Conservation (phyloP, 2,888 invertebrate genomes). For the Argyra leucocephala region DNA sequence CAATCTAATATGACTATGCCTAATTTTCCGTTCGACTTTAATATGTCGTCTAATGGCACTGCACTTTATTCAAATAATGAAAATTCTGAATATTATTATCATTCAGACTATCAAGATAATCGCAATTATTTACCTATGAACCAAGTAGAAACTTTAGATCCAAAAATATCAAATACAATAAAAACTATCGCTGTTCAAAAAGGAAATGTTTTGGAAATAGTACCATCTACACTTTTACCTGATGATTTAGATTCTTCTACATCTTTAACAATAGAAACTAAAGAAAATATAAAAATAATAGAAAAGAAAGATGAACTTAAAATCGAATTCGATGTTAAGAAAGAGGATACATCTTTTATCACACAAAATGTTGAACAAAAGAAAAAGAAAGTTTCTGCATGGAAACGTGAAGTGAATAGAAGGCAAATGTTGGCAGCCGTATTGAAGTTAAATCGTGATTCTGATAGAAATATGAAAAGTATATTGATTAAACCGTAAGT, state of each 20-base stretch:
- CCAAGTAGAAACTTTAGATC: background rate
- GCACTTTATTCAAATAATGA: background rate
- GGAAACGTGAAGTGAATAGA: conserved; percentile 32
- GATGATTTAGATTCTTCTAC: background rate
- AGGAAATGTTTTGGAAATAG: conserved; percentile 42
- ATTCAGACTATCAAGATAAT: background rate
- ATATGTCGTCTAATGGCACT: background rate
- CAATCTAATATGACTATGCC: background rate
- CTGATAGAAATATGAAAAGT: conserved; percentile 26
- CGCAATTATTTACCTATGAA: background rate
- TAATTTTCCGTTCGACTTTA: background rate
- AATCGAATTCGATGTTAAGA: background rate
- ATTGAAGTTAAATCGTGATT: conserved; percentile 28
- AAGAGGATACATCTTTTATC: background rate
- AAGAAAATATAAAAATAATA: background rate
- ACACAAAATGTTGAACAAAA: background rate
- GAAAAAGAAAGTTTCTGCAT: conserved; percentile 23
- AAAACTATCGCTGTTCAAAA: conserved; percentile 38
- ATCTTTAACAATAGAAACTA: background rate
- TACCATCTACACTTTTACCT: conserved; percentile 27
- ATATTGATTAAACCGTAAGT: conserved; percentile 25
- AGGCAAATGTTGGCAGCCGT: conserved; percentile 29
- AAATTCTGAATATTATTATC: background rate
- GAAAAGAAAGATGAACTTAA: background rate
- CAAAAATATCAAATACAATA: background rate